A percentile compares a stretch with the other conserved stretches of the same genome.
Evolutionary conservation across 2,888 invertebrate species (phyloP).

Genomic region (Macropis europaea): DNA sequence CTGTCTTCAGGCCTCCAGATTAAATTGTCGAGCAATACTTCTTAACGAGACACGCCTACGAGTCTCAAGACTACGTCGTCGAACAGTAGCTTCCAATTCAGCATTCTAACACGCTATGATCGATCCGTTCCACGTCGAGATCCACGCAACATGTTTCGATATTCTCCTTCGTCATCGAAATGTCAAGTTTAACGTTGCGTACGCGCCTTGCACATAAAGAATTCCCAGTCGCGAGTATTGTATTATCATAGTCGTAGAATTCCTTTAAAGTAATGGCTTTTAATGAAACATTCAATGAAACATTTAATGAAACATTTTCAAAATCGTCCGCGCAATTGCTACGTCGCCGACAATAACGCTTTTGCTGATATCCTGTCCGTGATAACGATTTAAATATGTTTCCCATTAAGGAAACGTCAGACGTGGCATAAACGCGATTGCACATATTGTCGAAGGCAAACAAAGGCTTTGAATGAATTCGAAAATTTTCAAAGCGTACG

Average conservation of each 20-base stretch:
- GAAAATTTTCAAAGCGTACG: too few relatives aligned
- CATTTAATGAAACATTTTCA: too few relatives aligned
- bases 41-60: too few relatives aligned
- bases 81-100: not conserved
- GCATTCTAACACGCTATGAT: not conserved
- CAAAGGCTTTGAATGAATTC: too few relatives aligned
- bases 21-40: too few relatives aligned
- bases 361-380: not conserved
- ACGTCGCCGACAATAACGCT: too few relatives aligned
- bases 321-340: too few relatives aligned
- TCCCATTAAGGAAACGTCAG: not conserved
- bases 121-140: not conserved
- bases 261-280: not conserved
- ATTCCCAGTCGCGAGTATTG: not conserved
- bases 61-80: not conserved
- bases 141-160: not conserved
- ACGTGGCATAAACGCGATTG: not conserved
- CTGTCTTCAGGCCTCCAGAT: too few relatives aligned
- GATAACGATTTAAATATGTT: not conserved
- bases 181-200: conserved; percentile 32
- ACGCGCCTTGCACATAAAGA: not conserved
- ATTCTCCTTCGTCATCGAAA: not conserved
- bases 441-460: too few relatives aligned
- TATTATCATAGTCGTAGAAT: not conserved
- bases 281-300: too few relatives aligned